These are phyloP conservation scores for Plutella xylostella DNA, from an alignment of 2,888 invertebrate species.

Conservation along the genomic window DNA sequence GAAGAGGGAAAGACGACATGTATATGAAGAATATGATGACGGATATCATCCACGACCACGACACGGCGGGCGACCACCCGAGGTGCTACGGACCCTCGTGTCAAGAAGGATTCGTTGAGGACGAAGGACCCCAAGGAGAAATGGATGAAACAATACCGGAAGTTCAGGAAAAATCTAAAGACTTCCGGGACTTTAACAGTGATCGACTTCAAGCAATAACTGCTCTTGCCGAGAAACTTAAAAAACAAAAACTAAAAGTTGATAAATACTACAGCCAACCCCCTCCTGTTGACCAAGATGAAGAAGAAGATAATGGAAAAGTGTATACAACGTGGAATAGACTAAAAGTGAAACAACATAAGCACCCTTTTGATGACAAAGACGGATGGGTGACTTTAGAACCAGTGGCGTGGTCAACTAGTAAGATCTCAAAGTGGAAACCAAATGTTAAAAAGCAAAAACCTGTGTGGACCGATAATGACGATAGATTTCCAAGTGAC, in stretches of 20 bases:
- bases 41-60: conserved; percentile 43
- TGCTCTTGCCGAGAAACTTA: conserved; percentile 55
- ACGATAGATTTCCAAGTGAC: conserved; percentile 35
- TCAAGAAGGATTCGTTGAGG: conserved; percentile 40
- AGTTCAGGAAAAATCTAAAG: conserved; percentile 70
- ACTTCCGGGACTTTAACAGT: conserved; percentile 45
- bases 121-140: conserved; percentile 62
- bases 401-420: conserved; percentile 82
- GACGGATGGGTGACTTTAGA: conserved; percentile 84
- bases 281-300: conserved; percentile 27
- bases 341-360: conserved; percentile 64
- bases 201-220: conserved; percentile 56
- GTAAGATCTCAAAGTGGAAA: conserved; percentile 85
- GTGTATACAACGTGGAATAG: conserved; percentile 62
- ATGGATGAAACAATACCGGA: conserved; percentile 72
- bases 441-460: conserved; percentile 70
- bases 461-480: conserved; percentile 51
- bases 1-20: conserved; percentile 31
- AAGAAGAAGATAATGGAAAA: conserved; percentile 37
- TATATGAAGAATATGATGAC: conserved; percentile 54
- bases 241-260: conserved; percentile 51
- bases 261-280: conserved; percentile 23
- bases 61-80: conserved; percentile 31
- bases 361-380: conserved; percentile 75
- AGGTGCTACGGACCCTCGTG: conserved; percentile 62